phyloP scores from a whole-genome alignment of 2,888 invertebrate species.

The Lycia hirtaria region DNA sequence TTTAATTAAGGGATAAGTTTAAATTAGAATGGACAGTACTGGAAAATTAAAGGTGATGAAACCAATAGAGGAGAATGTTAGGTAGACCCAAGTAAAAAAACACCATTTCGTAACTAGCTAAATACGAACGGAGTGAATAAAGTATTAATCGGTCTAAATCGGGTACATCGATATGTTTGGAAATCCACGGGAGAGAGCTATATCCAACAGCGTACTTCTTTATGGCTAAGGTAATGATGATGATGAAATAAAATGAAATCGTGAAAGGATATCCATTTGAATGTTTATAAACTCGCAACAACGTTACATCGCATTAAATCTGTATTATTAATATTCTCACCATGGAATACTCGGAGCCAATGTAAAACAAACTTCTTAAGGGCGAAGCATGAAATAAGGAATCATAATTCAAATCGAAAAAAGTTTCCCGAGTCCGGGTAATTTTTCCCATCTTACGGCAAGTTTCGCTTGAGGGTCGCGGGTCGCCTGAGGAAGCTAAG shows the following conservation, averaged over 20 bases:
- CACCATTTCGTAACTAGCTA: no score
- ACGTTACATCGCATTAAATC: constrained; percentile 48
- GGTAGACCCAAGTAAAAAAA: no score
- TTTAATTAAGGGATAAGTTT: no score
- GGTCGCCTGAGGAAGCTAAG: constrained; percentile 77
- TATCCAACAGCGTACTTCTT: no score
- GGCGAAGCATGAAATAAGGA: constrained; percentile 82
- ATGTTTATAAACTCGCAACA: constrained; percentile 12
- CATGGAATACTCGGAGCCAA: constrained; percentile 68
- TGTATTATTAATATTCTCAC: constrained; percentile 69
- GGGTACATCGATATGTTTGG: no score
- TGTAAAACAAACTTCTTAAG: constrained; percentile 78
- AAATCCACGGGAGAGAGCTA: no score
- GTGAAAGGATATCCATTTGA: constrained; percentile 4
- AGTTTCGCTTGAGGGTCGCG: constrained; percentile 79
- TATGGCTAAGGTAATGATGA: no score
- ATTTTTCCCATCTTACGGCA: constrained; percentile 84
- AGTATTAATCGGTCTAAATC: no score
- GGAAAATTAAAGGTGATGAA: no score
- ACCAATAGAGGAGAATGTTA: no score
- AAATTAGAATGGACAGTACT: no score
- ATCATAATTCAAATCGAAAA: constrained; percentile 86
- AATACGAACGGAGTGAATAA: no score
- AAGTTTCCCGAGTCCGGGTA: constrained; percentile 79
- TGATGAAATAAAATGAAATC: neutral